Base-by-base conservation (phyloP, 2,113 vertebrate species). In the Andinoacara biseriatus region DNA sequence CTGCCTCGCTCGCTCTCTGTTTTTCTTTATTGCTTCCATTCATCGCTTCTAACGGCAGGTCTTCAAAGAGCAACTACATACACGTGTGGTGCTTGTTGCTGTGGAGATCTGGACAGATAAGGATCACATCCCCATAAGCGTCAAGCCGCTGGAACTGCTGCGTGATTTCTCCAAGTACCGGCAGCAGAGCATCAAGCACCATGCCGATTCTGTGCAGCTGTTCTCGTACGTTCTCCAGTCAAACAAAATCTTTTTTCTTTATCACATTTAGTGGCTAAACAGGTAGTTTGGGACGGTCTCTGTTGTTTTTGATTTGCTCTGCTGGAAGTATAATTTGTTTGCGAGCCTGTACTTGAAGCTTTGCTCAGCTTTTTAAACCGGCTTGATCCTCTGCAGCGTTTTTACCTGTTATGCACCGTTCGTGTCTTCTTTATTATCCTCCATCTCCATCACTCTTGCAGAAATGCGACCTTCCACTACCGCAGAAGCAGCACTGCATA, bases 11-110 rank as follows among this genome's bases (percentile, higher is more conserved):
- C 0, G 24, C 49, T 56, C 56, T 60, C 61, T 54, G 29, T 72
- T 86, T 76, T 5, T 75, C 57, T 90, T 74, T 85, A 9, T 90
- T 63, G 82, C 54, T 65, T 33, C 33, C 81, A 76, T 90, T 86
- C 83, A 79, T 58, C 58, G 46, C 46, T 1, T 59, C 85, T 82
- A 79, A 87, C 77, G 83, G 38, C 95, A 99, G 98, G 95, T 98
- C 93, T 99, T 99, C 95, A 99, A 98, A 95, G 98, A 99, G 40
- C 97, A 99, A 80, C 96, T 99, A 83, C 97, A 98, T 60, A 99
- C 98, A 7, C 97, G 98, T 18, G 98, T 99, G 75, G 98, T 99
- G 86, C 96, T 99, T 11, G 97, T 99, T 57, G 98, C 96, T 35
- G 95, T 99, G 89, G 98, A 99, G 95, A 97, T 97, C 72, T 99